A percentile compares a stretch with the other conserved stretches of the same genome.
Evolutionary conservation across 1,140 invertebrate species (phyloP).

Genomic region (Harpegnathos saltator): DNA sequence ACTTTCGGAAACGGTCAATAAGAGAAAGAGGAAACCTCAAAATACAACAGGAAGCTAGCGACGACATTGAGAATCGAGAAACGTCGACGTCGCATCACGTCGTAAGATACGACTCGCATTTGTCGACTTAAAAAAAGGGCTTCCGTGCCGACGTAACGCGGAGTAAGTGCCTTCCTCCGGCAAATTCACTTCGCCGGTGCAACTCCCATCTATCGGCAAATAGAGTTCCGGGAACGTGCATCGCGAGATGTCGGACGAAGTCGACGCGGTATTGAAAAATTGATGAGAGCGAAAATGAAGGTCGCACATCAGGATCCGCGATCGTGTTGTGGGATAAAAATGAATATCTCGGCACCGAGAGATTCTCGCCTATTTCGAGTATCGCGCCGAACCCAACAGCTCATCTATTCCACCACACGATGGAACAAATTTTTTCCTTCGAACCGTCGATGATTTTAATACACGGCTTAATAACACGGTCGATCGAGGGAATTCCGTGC

Average conservation of each 20-base stretch:
- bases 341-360: conserved; percentile 4
- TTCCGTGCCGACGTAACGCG: conserved; percentile 35
- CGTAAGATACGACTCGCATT: conserved; percentile 53
- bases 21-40: neutral
- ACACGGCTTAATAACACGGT: neutral
- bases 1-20: neutral
- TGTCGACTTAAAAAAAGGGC: conserved; percentile 44
- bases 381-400: neutral
- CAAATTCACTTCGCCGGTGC: conserved; percentile 65
- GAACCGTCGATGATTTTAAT: no score
- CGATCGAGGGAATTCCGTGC: neutral
- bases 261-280: conserved; percentile 57
- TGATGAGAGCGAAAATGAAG: conserved; percentile 58
- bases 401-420: no score
- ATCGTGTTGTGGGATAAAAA: conserved; percentile 18
- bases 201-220: conserved; percentile 53
- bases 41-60: neutral
- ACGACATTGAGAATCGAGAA: conserved; percentile 5
- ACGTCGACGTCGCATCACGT: neutral
- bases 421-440: no score
- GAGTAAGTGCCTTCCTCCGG: conserved; percentile 56
- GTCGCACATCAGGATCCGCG: conserved; percentile 16
- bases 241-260: conserved; percentile 30
- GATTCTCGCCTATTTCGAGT: conserved; percentile 30
- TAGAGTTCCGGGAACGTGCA: conserved; percentile 50